Percentiles rank a stretch among this genome's conserved stretches.
These are phyloP conservation scores for Parambassis ranga DNA, from an alignment of 2,797 vertebrate genomes.

Conservation along the genomic window DNA sequence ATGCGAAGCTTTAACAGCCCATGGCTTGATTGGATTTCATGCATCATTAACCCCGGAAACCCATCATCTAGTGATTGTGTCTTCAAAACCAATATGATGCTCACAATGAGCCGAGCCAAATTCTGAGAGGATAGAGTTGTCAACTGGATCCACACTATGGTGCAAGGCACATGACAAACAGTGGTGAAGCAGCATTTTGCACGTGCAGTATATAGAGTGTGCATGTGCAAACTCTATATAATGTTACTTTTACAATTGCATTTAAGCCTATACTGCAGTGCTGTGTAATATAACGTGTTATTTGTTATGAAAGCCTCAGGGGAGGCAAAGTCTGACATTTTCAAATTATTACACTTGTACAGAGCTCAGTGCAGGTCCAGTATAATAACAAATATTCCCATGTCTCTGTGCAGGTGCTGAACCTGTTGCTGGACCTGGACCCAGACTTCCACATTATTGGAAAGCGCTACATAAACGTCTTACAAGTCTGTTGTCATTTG, in stretches of 20 bases:
- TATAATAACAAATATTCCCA: not conserved
- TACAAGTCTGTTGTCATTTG: slow-evolving; percentile 82
- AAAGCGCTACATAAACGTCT: slow-evolving; percentile 79
- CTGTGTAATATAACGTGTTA: not conserved
- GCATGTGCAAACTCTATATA: too few species aligned
- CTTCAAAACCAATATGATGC: slow-evolving; percentile 11
- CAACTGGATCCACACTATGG: too few species aligned
- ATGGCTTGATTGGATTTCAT: slow-evolving; percentile 5
- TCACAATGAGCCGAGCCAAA: slow-evolving; percentile 33
- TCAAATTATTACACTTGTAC: not conserved
- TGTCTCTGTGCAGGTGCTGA: slow-evolving; percentile 73
- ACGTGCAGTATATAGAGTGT: too few species aligned
- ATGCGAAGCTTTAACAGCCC: slow-evolving; percentile 13
- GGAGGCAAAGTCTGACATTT: not conserved
- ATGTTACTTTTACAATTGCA: too few species aligned
- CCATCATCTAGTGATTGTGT: slow-evolving; percentile 1
- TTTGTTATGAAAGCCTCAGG: not conserved
- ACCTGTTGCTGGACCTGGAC: slow-evolving; percentile 82
- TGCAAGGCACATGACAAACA: too few species aligned
- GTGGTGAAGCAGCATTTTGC: too few species aligned
- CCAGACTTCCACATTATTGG: slow-evolving; percentile 80
- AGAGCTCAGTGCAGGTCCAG: not conserved
- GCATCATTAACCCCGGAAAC: slow-evolving; percentile 25
- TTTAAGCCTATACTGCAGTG: too few species aligned
- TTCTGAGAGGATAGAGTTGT: slow-evolving; percentile 5